Percentiles rank a stretch among this genome's conserved stretches.
Evolutionary conservation across 1,140 invertebrate genomes (phyloP).

Genomic region (Macrotrachela quadricornifera): DNA sequence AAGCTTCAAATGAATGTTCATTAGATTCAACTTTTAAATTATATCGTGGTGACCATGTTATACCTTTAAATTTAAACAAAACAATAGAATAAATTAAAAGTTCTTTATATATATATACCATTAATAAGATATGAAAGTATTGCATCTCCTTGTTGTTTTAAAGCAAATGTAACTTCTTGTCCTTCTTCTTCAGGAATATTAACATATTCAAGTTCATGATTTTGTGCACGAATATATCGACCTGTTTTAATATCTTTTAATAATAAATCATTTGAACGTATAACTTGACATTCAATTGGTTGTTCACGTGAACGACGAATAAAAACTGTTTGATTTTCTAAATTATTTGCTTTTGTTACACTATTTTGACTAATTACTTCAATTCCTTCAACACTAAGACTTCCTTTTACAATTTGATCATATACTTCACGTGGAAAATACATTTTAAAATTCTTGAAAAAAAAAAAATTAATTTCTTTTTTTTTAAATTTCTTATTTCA

Average conservation of each 20-base stretch:
- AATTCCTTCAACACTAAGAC: not conserved
- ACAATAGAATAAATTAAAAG: too few species aligned
- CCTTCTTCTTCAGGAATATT: constrained; percentile 4
- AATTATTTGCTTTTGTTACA: not conserved
- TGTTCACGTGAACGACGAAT: not conserved
- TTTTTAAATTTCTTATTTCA: too few species aligned
- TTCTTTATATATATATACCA: not conserved
- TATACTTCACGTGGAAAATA: constrained; percentile 4
- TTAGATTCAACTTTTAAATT: not conserved
- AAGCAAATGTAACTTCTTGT: not conserved
- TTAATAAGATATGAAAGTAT: not conserved
- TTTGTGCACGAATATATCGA: not conserved
- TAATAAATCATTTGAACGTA: constrained; percentile 2
- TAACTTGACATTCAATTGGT: not conserved
- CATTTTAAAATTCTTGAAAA: not conserved
- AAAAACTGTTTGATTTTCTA: constrained; percentile 1
- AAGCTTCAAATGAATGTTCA: not conserved
- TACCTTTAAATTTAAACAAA: not conserved
- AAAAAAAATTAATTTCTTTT: too few species aligned
- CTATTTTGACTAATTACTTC: not conserved
- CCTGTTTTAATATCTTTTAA: not conserved
- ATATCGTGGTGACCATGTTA: constrained; percentile 3
- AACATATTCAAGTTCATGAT: not conserved
- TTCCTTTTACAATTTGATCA: not conserved
- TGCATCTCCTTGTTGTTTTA: not conserved